A percentile compares a stretch with the other conserved stretches of the same genome.
Evolutionary conservation across 2,888 invertebrate species (phyloP).

Genomic region (Ennomos erosarius): DNA sequence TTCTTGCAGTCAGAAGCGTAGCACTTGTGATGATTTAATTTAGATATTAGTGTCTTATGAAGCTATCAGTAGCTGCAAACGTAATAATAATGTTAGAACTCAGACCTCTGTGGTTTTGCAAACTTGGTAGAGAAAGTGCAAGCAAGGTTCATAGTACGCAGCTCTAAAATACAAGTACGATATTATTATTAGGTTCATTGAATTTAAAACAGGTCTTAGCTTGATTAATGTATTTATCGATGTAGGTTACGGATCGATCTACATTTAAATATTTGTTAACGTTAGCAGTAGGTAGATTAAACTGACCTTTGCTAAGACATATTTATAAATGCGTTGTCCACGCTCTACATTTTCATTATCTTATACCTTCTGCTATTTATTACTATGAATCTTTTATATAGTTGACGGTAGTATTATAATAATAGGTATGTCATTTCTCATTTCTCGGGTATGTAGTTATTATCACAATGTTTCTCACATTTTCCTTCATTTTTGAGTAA

Average conservation of each 20-base stretch:
- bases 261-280: constrained; percentile 12
- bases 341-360: no score
- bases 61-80: constrained; percentile 21
- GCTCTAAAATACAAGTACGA: constrained; percentile 16
- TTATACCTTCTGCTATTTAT: no score
- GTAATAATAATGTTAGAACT: constrained; percentile 26
- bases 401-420: no score
- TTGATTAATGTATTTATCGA: constrained; percentile 15
- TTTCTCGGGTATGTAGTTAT: no score
- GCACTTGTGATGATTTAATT: constrained; percentile 21
- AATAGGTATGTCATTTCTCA: no score
- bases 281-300: constrained; percentile 10
- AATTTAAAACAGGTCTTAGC: constrained; percentile 18
- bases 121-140: constrained; percentile 42
- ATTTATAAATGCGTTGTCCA: no score
- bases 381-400: no score
- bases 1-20: constrained; percentile 1
- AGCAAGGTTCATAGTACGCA: constrained; percentile 11
- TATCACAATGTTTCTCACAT: no score
- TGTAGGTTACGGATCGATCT: constrained; percentile 11
- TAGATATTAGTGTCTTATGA: constrained; percentile 15
- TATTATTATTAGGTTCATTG: constrained; percentile 6
- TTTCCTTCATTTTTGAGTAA: no score
- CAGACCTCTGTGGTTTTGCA: constrained; percentile 31
- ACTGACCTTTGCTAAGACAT: constrained; percentile 1